Conservation (phyloP, 2,113 vertebrate species). For the Dissostichus mawsoni region DNA sequence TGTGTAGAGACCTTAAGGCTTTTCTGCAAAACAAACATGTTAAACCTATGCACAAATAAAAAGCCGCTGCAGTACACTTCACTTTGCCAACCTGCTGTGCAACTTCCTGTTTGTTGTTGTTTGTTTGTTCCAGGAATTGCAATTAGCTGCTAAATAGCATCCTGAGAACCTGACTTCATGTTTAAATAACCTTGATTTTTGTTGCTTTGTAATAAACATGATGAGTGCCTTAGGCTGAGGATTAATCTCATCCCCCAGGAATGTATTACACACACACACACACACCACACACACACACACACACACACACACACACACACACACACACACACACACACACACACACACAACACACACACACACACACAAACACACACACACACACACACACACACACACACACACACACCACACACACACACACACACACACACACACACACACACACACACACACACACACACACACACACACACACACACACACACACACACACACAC, state of each 20-base stretch:
- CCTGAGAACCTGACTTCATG: constrained; percentile 21
- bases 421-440: constrained; percentile 5
- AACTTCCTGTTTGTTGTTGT: constrained; percentile 19
- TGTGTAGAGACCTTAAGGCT: too few relatives aligned
- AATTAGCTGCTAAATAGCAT: constrained; percentile 56
- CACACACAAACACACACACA: constrained; percentile 3
- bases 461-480: constrained; percentile 7
- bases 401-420: constrained; percentile 6
- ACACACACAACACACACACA: neutral
- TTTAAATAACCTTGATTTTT: constrained; percentile 39
- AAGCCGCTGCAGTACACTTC: neutral
- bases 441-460: constrained; percentile 6
- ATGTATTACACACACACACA: constrained; percentile 11
- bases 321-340: neutral
- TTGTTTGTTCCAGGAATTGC: constrained; percentile 30
- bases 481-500: neutral
- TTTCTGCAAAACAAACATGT: too few relatives aligned
- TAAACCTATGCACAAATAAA: neutral
- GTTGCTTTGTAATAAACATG: constrained; percentile 43
- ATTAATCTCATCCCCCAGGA: constrained; percentile 34
- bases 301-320: neutral
- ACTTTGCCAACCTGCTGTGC: neutral
- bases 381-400: constrained; percentile 5
- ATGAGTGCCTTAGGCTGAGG: constrained; percentile 23
- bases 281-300: neutral